Percentiles rank a stretch among this genome's conserved stretches.
Evolutionary conservation across 2,113 vertebrate species (phyloP).

Genomic region (Verasper variegatus): DNA sequence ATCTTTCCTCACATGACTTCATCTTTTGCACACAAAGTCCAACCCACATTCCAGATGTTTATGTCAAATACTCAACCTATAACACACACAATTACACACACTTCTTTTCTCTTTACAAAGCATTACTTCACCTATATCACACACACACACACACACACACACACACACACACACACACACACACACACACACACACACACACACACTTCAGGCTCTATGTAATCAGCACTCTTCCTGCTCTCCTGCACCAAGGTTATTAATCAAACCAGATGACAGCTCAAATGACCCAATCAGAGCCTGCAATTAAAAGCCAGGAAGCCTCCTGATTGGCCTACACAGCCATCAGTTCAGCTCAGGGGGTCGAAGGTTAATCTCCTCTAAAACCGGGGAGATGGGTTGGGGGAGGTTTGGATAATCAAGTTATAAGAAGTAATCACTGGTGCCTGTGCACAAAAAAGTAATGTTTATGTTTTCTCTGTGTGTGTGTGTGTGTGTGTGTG

Average conservation of each 20-base stretch:
- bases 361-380: slow-evolving; percentile 72
- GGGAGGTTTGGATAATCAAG: slow-evolving; percentile 18
- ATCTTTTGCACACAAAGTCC: neutral
- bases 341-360: slow-evolving; percentile 34
- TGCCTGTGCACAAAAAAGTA: neutral
- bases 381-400: neutral
- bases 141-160: neutral
- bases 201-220: slow-evolving; percentile 10
- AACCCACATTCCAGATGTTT: slow-evolving; percentile 11
- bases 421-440: slow-evolving; percentile 37
- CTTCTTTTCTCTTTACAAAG: neutral
- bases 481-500: slow-evolving; percentile 9
- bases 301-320: slow-evolving; percentile 70
- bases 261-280: slow-evolving; percentile 68
- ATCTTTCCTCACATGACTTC: neutral
- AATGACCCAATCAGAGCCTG: slow-evolving; percentile 65
- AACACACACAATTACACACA: slow-evolving; percentile 10
- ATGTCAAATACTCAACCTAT: neutral
- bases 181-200: slow-evolving; percentile 1
- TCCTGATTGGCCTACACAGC: slow-evolving; percentile 63
- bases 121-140: neutral
- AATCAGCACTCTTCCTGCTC: slow-evolving; percentile 70
- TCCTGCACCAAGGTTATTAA: slow-evolving; percentile 55
- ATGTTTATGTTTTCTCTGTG: slow-evolving; percentile 5
- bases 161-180: neutral